phyloP scores from a whole-genome alignment of 2,113 vertebrate species.

The Probosciger aterrimus region DNA sequence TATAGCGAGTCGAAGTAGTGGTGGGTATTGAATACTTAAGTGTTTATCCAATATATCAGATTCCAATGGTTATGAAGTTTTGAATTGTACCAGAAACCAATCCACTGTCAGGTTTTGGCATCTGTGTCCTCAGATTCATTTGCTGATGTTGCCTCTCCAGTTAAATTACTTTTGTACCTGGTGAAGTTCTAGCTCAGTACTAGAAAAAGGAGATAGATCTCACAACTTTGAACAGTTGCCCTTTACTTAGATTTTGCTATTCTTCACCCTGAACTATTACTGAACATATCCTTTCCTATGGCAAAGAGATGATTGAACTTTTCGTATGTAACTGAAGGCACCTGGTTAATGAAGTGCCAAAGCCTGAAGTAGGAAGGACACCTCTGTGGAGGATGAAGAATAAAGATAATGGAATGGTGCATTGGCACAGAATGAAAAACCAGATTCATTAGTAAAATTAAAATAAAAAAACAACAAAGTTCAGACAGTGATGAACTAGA shows the following conservation, averaged over 20 bases:
- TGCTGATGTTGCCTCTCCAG: background rate
- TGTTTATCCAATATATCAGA: background rate
- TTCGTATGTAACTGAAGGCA: background rate
- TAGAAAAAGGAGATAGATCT: background rate
- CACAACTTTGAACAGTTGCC: background rate
- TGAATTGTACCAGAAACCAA: background rate
- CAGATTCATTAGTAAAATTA: background rate
- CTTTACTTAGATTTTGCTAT: background rate
- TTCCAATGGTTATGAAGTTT: background rate
- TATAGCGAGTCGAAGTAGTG: background rate
- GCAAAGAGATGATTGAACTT: background rate
- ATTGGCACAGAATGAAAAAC: background rate
- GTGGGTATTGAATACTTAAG: background rate
- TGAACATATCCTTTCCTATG: background rate
- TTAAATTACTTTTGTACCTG: background rate
- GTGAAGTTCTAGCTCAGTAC: background rate
- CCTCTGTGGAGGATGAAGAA: background rate
- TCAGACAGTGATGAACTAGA: background rate
- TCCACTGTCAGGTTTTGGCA: background rate
- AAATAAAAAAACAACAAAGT: background rate
- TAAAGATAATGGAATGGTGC: background rate
- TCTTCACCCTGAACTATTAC: background rate
- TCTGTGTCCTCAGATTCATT: background rate
- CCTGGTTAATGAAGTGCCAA: background rate
- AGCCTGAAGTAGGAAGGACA: background rate